Evolutionary conservation across 2,888 invertebrate genomes (phyloP), one percentile per base, ranked within the genome.

Genomic region (Blomia tropicalis): DNA sequence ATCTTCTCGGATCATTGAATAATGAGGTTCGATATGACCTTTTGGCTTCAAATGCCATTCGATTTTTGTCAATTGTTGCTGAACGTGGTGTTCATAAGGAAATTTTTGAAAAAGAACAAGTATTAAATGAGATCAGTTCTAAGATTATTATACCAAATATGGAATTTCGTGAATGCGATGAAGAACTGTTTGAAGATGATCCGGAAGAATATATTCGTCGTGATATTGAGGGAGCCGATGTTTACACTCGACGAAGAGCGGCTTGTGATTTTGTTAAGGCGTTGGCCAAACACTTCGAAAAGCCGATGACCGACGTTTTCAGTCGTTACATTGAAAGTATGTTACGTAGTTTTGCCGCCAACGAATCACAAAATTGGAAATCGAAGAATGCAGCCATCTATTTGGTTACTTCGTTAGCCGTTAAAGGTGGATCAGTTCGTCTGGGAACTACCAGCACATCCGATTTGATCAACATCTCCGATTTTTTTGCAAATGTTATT

Each of bases 141-240:
- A 92, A 92, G 74, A 90, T 98, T n/a, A 87, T 98, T 70, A 90
- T 98, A 70, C 95, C 96, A 0, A 98, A 96, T 73, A 87, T 99
- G 81, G 87, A 92, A 74, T 91, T 99, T 69, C 81, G 96, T 79
- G 83, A 82, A 60, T 85, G 90, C 0, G 98, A 99, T 75, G 85
- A 90, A 74, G 98, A 98, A 73, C 74, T 93, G 51, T 98, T 98
- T 75, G 92, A 93, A 74, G 95, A 96, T 72, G 96, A 95, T 72
- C 89, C 98, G 0, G 93, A 98, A 71, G 98, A 99, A 75, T 95
- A 91, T 72, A 90, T 92, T 66, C 79, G 91, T 2, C 79, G 92
- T 31, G 98, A 98, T 75, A 90, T 99, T 66, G 98, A 98, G 77
- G 96, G 96, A 4, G 92, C 93, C 63, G 98, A 99, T 76, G 85